phyloP scores from a whole-genome alignment of 2,888 invertebrate genomes.

The Cataglyphis cursor region DNA sequence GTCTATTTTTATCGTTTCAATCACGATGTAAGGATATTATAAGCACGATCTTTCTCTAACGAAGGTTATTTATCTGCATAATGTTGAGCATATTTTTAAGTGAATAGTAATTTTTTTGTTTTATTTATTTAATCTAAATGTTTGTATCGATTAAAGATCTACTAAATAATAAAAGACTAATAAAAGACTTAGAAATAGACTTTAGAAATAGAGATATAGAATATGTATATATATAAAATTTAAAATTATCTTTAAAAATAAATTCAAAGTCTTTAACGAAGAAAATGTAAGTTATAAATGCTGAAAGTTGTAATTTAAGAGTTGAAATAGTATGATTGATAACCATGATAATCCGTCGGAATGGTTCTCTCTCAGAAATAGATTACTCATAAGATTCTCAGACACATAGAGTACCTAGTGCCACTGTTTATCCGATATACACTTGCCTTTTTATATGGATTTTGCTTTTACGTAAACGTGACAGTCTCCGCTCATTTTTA shows the following conservation, averaged over 20 bases:
- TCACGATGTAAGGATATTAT: neutral
- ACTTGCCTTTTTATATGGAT: slow-evolving; percentile 2
- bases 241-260: neutral
- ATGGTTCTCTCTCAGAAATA: neutral
- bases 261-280: neutral
- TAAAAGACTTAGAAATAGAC: too few species aligned
- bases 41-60: neutral
- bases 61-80: neutral
- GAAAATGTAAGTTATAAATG: neutral
- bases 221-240: neutral
- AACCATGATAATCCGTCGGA: neutral
- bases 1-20: slow-evolving; percentile 8
- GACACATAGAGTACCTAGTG: neutral
- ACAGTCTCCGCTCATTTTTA: slow-evolving; percentile 25
- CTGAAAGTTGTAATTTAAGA: neutral
- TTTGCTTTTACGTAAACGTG: slow-evolving; percentile 13
- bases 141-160: neutral
- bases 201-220: too few species aligned
- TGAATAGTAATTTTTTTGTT: neutral
- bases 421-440: slow-evolving; percentile 3
- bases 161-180: neutral
- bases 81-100: neutral
- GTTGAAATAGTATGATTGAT: neutral
- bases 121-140: neutral
- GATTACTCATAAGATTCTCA: neutral